These are phyloP conservation scores for Nemurella pictetii DNA, from an alignment of 2,888 invertebrate species.

Conservation along the genomic window DNA sequence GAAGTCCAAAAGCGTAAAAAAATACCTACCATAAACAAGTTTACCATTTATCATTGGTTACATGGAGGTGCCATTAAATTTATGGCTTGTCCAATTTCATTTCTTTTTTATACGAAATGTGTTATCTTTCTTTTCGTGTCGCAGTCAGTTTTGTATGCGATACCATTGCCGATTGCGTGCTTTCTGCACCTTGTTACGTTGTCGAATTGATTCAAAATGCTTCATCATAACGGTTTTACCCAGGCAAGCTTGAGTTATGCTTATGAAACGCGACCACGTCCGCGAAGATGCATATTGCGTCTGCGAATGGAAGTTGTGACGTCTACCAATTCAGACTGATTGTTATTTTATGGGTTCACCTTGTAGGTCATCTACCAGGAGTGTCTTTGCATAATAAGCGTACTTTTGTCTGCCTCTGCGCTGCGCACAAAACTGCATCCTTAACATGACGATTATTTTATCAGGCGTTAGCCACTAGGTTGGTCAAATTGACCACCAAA, in stretches of 20 bases:
- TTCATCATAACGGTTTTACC: background rate
- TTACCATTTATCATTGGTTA: background rate
- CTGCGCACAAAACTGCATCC: background rate
- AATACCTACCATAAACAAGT: background rate
- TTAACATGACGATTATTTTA: background rate
- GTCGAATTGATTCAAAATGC: background rate
- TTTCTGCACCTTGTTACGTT: background rate
- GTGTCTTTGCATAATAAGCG: background rate
- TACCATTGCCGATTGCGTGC: background rate
- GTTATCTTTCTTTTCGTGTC: background rate
- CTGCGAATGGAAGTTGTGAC: background rate
- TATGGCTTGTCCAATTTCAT: background rate
- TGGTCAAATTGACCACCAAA: too few species aligned
- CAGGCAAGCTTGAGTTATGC: background rate
- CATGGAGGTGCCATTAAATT: background rate
- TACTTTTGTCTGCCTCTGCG: background rate
- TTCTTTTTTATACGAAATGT: background rate
- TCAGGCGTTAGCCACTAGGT: too few species aligned
- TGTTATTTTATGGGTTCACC: conserved; percentile 20
- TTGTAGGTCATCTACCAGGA: conserved; percentile 14
- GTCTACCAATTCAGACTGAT: conserved; percentile 8
- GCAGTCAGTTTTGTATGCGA: background rate
- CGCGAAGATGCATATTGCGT: background rate
- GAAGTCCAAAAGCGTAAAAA: background rate
- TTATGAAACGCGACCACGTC: background rate